Base-by-base conservation (phyloP, 2,113 vertebrate species). In the Hucho hucho region DNA sequence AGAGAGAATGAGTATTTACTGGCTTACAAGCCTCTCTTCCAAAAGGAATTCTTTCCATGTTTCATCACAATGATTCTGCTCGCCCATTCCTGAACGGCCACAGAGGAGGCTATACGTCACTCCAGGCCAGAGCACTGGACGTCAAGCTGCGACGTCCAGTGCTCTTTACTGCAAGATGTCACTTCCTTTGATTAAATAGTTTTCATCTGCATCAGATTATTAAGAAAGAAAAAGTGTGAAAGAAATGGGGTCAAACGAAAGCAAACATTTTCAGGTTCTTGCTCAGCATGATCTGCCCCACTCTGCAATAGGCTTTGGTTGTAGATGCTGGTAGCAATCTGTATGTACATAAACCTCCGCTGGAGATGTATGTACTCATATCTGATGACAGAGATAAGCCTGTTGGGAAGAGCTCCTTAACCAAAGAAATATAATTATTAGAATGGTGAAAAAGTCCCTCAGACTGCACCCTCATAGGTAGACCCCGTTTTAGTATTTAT, bases 41-140 rank as follows among this genome's bases (percentile, higher is more conserved):
- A 88, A 84, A 80, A 87, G 78, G 80, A 88, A 91, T 92, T 92
- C 89, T 89, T 91, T 92, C 90, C 91, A 74, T 80, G 87, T 90
- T 92, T 88, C 86, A 86, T 92, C 91, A 92, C 79, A 75, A 85
- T 87, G 37, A 43, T 43, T 43, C 79, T 78, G 66, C 81, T 85
- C 83, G 82, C 77, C 84, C 84, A 73, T 80, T 78, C 73, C 66
- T 84, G 79, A 84, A 79, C 9, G 79, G 86, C 77, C 76, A 73
- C 20, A 58, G 66, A 32, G 73, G 12, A 37, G 25, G n/a, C 37
- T 6, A 73, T 11, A 46, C 22, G 1, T 24, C 16, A 22, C 18
- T 53, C 13, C 16, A 47, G 24, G 67, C 67, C 12, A 5, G 81
- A 84, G 81, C 66, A 64, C 6, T 84, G 84, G 83, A 18, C 1